Base-by-base conservation (phyloP, 2,113 vertebrate species). In the Mixornis gularis region DNA sequence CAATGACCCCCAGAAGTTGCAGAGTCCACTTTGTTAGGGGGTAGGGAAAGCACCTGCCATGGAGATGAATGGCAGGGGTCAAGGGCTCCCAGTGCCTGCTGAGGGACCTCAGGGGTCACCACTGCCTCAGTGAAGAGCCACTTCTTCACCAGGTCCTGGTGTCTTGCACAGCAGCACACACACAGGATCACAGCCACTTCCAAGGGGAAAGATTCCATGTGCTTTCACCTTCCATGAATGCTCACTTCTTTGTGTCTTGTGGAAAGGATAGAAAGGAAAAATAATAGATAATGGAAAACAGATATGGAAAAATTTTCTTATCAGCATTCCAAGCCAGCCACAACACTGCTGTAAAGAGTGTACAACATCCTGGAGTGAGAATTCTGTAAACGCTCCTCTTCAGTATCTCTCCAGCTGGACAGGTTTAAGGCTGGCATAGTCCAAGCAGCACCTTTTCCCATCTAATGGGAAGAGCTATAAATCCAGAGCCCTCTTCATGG, bases 171-270 rank as follows among this genome's bases (percentile, higher is more conserved):
- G 63, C 77, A 40, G 25, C 81, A 30, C 63, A 36, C 0, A 0
- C 3, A 0, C 3, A 40, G 59, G 20, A 13, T 14, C 12, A 2
- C 46, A 16, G 25, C 16, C 73, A 41, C 17, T 22, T 58, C 60
- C 79, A 12, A 17, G 9, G 40, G 56, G 25, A 26, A 41, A 53
- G 22, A 22, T 3, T n/a, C 27, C 2, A 0, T 0, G 2, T n/a
- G 56, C 40, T 71, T 46, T 53, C 41, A 1, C 25, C 58, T 82
- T 26, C 66, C 55, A 10, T 20, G 29, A 55, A 17, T 1, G 10
- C 34, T 70, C 4, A 0, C 22, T 89, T 1, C 56, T 58, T 56
- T 29, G 66, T 15, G 3, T 43, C 58, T 17, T 13, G 5, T 21
- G 36, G 66, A 48, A 79, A 72, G 44, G 20, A 29, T 10, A 44